A percentile compares a stretch with the other conserved stretches of the same genome.
Conservation (phyloP, 2,888 invertebrate species). For the Yponomeuta malinellus region DNA sequence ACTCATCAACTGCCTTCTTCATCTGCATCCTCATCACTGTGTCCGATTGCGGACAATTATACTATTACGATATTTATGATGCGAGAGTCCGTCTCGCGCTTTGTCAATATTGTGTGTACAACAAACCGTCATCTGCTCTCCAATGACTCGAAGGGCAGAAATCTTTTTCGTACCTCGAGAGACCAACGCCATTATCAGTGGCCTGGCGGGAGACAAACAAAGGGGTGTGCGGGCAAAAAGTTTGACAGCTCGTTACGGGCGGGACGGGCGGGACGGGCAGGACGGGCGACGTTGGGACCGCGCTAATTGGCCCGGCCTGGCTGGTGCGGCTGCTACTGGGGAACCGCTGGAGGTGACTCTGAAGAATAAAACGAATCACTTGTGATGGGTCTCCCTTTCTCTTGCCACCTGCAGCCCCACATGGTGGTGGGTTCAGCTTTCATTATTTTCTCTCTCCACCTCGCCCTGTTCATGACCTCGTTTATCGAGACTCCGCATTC, state of each 20-base stretch:
- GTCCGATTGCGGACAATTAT: too few species aligned
- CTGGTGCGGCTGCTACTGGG: background rate
- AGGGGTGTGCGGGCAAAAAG: conserved; percentile 49
- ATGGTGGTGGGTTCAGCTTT: too few species aligned
- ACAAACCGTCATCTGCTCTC: background rate
- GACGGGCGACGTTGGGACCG: background rate
- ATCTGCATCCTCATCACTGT: too few species aligned
- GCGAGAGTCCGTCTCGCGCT: background rate
- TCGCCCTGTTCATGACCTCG: too few species aligned
- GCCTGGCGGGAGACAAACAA: conserved; percentile 33
- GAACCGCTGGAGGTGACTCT: too few species aligned
- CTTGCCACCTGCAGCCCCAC: too few species aligned
- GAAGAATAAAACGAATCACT: too few species aligned
- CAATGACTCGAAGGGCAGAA: background rate
- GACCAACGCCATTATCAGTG: conserved; percentile 25
- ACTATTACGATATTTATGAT: too few species aligned
- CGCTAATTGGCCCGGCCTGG: conserved; percentile 48
- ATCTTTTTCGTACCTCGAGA: conserved; percentile 29
- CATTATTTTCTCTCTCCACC: too few species aligned
- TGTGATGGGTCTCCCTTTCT: too few species aligned
- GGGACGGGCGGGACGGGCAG: conserved; percentile 19
- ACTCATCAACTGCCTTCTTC: too few species aligned
- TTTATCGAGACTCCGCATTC: too few species aligned
- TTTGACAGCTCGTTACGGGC: conserved; percentile 60
- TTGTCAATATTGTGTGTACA: background rate